Percentiles rank a stretch among this genome's conserved stretches.
phyloP scores from a whole-genome alignment of 1,140 invertebrate species.

The Platorchestia sp. region DNA sequence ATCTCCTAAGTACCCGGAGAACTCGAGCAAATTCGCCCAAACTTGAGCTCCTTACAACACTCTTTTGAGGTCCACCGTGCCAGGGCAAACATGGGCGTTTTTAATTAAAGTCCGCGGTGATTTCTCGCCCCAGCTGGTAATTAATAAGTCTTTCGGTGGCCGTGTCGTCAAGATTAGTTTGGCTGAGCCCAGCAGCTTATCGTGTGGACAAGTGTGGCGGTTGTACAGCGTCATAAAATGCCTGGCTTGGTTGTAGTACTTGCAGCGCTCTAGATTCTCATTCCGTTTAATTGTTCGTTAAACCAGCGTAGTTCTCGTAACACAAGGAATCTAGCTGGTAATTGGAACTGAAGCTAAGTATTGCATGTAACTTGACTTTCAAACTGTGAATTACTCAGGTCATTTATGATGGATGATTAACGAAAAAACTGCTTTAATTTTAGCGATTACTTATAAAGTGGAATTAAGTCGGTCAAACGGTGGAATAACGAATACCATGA shows the following conservation, averaged over 20 bases:
- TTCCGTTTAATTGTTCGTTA: not conserved
- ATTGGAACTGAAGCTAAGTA: not conserved
- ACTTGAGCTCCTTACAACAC: not conserved
- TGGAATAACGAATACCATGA: too few species aligned
- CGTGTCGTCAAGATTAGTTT: not conserved
- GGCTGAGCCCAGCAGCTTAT: not conserved
- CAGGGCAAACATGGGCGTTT: slow-evolving; percentile 13
- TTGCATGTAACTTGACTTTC: not conserved
- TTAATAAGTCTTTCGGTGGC: not conserved
- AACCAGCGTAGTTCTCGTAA: not conserved
- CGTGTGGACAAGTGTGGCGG: not conserved
- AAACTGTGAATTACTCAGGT: not conserved
- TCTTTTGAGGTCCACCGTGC: slow-evolving; percentile 17
- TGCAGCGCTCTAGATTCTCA: not conserved
- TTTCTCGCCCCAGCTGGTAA: slow-evolving; percentile 29
- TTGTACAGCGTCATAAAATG: not conserved
- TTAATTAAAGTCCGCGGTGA: slow-evolving; percentile 37
- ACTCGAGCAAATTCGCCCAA: slow-evolving; percentile 11
- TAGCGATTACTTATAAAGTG: too few species aligned
- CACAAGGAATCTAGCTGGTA: not conserved
- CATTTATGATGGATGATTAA: not conserved
- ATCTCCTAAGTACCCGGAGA: not conserved
- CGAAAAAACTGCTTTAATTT: not conserved
- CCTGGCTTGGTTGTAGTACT: not conserved
- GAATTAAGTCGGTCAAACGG: too few species aligned